A percentile compares a stretch with the other conserved stretches of the same genome.
Conservation (phyloP, 2,888 invertebrate species). For the Catotricha subobsoleta region DNA sequence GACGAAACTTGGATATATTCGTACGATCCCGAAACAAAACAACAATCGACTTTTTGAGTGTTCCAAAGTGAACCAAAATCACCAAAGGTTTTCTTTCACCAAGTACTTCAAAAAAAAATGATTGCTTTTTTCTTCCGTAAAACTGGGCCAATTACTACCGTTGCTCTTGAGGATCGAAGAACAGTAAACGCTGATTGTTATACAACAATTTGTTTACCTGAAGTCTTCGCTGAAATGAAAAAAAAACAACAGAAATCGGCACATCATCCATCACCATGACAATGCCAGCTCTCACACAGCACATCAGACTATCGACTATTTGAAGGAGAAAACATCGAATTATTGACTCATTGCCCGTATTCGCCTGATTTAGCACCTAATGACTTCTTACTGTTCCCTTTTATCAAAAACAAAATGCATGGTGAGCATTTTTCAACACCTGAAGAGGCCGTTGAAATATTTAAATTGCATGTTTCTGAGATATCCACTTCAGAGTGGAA, state of each 20-base stretch:
- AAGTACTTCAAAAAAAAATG: slow-evolving; percentile 9
- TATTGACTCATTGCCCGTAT: slow-evolving; percentile 10
- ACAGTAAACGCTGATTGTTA: slow-evolving; percentile 16
- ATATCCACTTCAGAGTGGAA: slow-evolving; percentile 12
- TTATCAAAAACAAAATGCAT: slow-evolving; percentile 13
- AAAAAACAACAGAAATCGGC: slow-evolving; percentile 9
- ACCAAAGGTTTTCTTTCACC: slow-evolving; percentile 8
- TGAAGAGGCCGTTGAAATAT: slow-evolving; percentile 14
- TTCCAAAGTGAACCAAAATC: background rate
- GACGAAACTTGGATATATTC: slow-evolving; percentile 15
- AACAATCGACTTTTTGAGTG: slow-evolving; percentile 14
- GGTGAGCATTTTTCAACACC: slow-evolving; percentile 13
- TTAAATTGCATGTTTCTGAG: slow-evolving; percentile 14
- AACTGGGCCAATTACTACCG: slow-evolving; percentile 14
- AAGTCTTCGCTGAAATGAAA: slow-evolving; percentile 17
- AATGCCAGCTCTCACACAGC: slow-evolving; percentile 12
- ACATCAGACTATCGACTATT: slow-evolving; percentile 10
- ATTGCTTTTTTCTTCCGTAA: slow-evolving; percentile 14
- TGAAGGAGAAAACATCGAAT: slow-evolving; percentile 10
- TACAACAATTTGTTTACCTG: slow-evolving; percentile 16
- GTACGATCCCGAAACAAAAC: slow-evolving; percentile 13
- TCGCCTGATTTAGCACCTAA: slow-evolving; percentile 14
- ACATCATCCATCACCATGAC: slow-evolving; percentile 12
- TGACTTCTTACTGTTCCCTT: slow-evolving; percentile 13
- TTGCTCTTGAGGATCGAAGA: slow-evolving; percentile 13